Base-by-base conservation (phyloP, 2,797 vertebrate species). In the Myotis daubentonii region DNA sequence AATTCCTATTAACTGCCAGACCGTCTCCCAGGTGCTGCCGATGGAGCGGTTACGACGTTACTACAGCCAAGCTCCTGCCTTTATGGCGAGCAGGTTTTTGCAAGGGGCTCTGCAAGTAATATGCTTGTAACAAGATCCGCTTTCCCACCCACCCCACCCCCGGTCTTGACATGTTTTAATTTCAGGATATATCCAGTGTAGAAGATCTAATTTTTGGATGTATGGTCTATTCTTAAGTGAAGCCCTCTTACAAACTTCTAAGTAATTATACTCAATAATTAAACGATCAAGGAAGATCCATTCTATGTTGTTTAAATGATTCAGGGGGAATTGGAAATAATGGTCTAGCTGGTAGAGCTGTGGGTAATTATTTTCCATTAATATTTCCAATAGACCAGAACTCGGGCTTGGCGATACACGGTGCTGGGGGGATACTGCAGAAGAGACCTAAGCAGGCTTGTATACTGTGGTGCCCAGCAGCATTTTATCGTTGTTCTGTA, bases 301-400 rank as follows among this genome's bases (percentile, higher is more conserved):
- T 83, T 91, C 74, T 84, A n/a, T 94, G 91, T 92, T 92, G 76
- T 89, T 91, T 89, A 96, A 92, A 71, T 82, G 90, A 87, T 36
- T 96, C 74, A 80, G 60, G 82, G 70, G 79, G 89, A 94, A 94
- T 82, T 92, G 88, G 74, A 93, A 93, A 62, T 92, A 96, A 95
- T 65, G 72, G 83, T 81, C 79, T 94, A 74, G 94, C 83, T 87
- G 86, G 75, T 66, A 83, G 87, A 91, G 68, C 62, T 93, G 20
- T 87, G 9, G 89, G n/a, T 81, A 87, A 96, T 93, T 94, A 96
- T 88, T 96, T 96, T 84, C 83, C 84, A 95, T 95, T 96, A 96
- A 95, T 96, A 94, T 95, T 87, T 95, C 65, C 87, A 93, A 72
- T 23, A 92, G 89, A 91, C 87, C 88, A 95, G 92, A 96, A 97